Evolutionary conservation across 2,888 invertebrate species (phyloP).

Genomic region (Labia minor): DNA sequence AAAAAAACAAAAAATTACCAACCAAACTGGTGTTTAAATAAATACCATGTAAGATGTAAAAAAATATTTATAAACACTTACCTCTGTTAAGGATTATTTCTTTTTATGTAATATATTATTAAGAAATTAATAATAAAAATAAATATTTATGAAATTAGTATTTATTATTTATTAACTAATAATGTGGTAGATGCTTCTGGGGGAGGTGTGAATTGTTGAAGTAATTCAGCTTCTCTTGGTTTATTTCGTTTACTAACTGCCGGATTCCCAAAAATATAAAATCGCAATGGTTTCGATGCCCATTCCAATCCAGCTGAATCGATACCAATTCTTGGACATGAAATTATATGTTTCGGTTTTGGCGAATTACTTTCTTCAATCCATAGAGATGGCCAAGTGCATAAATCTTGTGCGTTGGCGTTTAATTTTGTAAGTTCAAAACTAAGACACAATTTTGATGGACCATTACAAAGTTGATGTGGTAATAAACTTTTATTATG

Average conservation of each 20-base stretch:
- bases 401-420: slow-evolving; percentile 44
- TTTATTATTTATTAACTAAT: no score
- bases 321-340: slow-evolving; percentile 51
- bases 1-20: no score
- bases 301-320: slow-evolving; percentile 49
- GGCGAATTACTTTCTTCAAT: slow-evolving; percentile 34
- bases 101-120: no score
- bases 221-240: slow-evolving; percentile 35
- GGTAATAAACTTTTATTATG: slow-evolving; percentile 14
- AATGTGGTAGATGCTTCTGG: no score
- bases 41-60: no score
- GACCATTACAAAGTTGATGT: slow-evolving; percentile 50
- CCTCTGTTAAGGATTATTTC: no score
- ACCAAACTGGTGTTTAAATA: no score
- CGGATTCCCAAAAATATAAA: slow-evolving; percentile 46
- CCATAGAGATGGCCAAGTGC: slow-evolving; percentile 41
- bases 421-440: background rate
- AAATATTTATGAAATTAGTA: no score
- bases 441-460: slow-evolving; percentile 51
- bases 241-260: slow-evolving; percentile 50
- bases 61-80: no score
- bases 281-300: slow-evolving; percentile 50
- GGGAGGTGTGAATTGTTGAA: background rate
- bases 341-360: slow-evolving; percentile 33
- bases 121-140: no score